Evolutionary conservation across 2,888 invertebrate genomes (phyloP).

Genomic region (Ecdyonurus torrentis): DNA sequence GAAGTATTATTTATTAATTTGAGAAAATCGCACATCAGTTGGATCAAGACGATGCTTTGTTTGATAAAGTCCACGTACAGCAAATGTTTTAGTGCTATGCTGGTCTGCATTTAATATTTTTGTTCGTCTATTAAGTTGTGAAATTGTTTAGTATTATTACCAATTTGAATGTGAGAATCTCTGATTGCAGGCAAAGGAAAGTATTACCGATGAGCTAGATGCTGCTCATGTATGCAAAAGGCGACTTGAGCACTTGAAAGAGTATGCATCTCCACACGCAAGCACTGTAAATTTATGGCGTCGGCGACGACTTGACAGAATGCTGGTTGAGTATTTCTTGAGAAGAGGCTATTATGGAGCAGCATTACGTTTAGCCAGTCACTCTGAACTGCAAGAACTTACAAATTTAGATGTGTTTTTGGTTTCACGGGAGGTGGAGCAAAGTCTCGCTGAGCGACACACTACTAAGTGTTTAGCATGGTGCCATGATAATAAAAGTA

Average conservation of each 20-base stretch:
- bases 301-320: slow-evolving; percentile 74
- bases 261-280: slow-evolving; percentile 37
- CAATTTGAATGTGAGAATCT: slow-evolving; percentile 7
- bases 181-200: slow-evolving; percentile 56
- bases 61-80: no score
- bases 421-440: slow-evolving; percentile 72
- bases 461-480: slow-evolving; percentile 80
- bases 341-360: slow-evolving; percentile 91
- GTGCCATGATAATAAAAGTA: slow-evolving; percentile 95
- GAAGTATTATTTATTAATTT: background rate
- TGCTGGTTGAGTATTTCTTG: slow-evolving; percentile 93
- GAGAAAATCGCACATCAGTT: no score
- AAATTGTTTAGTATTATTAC: background rate
- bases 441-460: slow-evolving; percentile 62
- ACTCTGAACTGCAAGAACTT: slow-evolving; percentile 63
- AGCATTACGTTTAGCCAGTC: slow-evolving; percentile 71
- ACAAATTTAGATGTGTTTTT: slow-evolving; percentile 86
- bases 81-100: no score
- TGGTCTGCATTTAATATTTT: background rate
- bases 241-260: slow-evolving; percentile 81
- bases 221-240: slow-evolving; percentile 84
- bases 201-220: slow-evolving; percentile 78
- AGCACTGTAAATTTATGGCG: slow-evolving; percentile 58
- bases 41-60: no score
- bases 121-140: background rate